Evolutionary conservation across 2,888 invertebrate species (phyloP).

Genomic region (Drosophila paracracens): DNA sequence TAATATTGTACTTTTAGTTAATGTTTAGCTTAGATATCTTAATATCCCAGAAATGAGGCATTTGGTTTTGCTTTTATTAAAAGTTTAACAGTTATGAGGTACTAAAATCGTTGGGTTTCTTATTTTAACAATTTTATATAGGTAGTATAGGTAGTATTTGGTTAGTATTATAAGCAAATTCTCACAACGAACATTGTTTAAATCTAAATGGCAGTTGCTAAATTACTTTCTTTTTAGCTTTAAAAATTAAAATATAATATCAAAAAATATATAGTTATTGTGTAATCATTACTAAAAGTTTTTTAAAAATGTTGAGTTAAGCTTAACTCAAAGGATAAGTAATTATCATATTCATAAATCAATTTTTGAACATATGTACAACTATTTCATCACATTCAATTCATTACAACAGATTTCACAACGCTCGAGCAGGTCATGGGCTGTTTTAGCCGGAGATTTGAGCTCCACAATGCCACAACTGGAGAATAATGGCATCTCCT

Average conservation of each 20-base stretch:
- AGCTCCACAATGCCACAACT: constrained; percentile 34
- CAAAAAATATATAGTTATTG: not conserved
- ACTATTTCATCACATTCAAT: constrained; percentile 67
- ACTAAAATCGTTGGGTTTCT: constrained; percentile 42
- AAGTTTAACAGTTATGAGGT: constrained; percentile 1
- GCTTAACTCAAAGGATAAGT: not conserved
- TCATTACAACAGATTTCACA: constrained; percentile 80
- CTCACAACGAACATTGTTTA: not conserved
- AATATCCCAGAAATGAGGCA: not conserved
- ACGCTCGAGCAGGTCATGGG: constrained; percentile 63
- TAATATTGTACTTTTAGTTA: not conserved
- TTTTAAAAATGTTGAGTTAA: not conserved
- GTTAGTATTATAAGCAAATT: not conserved
- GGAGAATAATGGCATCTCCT: constrained; percentile 43
- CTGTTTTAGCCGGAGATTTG: constrained; percentile 15
- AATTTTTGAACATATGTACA: not conserved
- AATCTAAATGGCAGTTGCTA: constrained; percentile 16
- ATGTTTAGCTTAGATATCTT: not conserved
- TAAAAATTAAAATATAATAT: not conserved
- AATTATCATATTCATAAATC: not conserved
- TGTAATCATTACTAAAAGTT: not conserved
- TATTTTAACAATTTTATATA: constrained; percentile 1
- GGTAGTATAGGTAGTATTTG: not conserved
- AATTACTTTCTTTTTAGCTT: not conserved
- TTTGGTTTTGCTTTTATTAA: not conserved